phyloP scores from a whole-genome alignment of 2,797 vertebrate genomes.

The Trematomus bernacchii region DNA sequence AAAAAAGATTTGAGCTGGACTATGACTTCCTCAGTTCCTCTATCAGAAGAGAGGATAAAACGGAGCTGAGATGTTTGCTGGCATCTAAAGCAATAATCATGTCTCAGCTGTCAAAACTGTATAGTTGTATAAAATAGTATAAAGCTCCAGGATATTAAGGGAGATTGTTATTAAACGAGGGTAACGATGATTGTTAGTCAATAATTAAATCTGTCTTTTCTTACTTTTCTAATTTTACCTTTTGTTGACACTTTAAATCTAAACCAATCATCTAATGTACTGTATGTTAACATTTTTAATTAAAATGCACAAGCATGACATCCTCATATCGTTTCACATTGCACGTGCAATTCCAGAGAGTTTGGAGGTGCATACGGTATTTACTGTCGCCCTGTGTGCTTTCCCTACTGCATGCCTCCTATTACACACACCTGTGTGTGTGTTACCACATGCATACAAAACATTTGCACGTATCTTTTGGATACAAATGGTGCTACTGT shows the following conservation, averaged over 20 bases:
- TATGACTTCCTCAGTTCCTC: slow-evolving; percentile 25
- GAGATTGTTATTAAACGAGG: slow-evolving; percentile 55
- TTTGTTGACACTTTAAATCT: slow-evolving; percentile 63
- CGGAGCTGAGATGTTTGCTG: slow-evolving; percentile 14
- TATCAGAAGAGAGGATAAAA: slow-evolving; percentile 20
- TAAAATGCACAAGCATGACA: slow-evolving; percentile 35
- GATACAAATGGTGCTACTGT: slow-evolving; percentile 34
- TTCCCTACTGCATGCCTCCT: slow-evolving; percentile 13
- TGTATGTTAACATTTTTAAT: slow-evolving; percentile 44
- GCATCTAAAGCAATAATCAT: slow-evolving; percentile 22
- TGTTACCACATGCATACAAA: slow-evolving; percentile 1
- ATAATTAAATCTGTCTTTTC: slow-evolving; percentile 41
- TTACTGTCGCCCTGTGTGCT: slow-evolving; percentile 8
- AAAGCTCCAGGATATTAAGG: slow-evolving; percentile 59
- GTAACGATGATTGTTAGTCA: slow-evolving; percentile 52
- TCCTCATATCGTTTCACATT: slow-evolving; percentile 13
- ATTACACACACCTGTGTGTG: slow-evolving; percentile 13
- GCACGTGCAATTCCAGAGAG: slow-evolving; percentile 3
- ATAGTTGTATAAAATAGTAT: slow-evolving; percentile 40
- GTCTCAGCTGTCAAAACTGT: slow-evolving; percentile 29
- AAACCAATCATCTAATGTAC: slow-evolving; percentile 62
- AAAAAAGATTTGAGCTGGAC: slow-evolving; percentile 11
- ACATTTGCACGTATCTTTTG: slow-evolving; percentile 29
- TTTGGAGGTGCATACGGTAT: slow-evolving; percentile 5
- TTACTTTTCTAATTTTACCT: slow-evolving; percentile 29